Evolutionary conservation across 2,888 invertebrate species (phyloP).

Genomic region (Adelognathus sp.): DNA sequence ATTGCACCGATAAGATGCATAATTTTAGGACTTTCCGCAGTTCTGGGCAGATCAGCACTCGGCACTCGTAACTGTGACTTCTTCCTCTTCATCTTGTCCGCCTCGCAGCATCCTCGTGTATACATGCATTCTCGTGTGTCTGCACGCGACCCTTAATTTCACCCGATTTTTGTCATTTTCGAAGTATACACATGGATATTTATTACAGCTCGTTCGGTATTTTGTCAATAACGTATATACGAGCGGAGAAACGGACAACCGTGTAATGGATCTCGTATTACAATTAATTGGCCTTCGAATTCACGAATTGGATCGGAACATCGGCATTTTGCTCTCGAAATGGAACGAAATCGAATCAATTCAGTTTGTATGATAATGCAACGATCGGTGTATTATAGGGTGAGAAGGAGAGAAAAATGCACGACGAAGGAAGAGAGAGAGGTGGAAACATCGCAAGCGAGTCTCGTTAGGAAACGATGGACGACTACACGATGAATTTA

Average conservation of each 20-base stretch:
- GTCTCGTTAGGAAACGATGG: slow-evolving; percentile 57
- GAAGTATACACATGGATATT: background rate
- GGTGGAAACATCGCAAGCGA: slow-evolving; percentile 33
- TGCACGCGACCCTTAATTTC: slow-evolving; percentile 52
- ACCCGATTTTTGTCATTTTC: slow-evolving; percentile 14
- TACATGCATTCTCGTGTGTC: slow-evolving; percentile 34
- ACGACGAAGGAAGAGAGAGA: background rate
- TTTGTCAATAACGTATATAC: slow-evolving; percentile 12
- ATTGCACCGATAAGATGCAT: slow-evolving; percentile 72
- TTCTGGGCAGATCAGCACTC: slow-evolving; percentile 65
- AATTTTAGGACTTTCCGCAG: slow-evolving; percentile 73
- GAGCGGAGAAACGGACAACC: background rate
- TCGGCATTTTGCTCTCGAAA: background rate
- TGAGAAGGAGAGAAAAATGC: background rate
- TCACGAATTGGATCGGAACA: background rate
- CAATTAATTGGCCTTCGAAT: slow-evolving; percentile 35
- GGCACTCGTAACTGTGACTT: slow-evolving; percentile 16
- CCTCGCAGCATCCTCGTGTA: slow-evolving; percentile 20
- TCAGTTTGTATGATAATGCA: slow-evolving; percentile 17
- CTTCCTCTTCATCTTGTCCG: slow-evolving; percentile 21
- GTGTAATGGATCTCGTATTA: slow-evolving; percentile 13
- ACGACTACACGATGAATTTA: slow-evolving; percentile 57
- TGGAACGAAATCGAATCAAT: slow-evolving; percentile 26
- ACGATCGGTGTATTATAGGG: slow-evolving; percentile 11
- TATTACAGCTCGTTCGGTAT: background rate